phyloP scores from a whole-genome alignment of 2,888 invertebrate species.

The Allolobophora icterica region DNA sequence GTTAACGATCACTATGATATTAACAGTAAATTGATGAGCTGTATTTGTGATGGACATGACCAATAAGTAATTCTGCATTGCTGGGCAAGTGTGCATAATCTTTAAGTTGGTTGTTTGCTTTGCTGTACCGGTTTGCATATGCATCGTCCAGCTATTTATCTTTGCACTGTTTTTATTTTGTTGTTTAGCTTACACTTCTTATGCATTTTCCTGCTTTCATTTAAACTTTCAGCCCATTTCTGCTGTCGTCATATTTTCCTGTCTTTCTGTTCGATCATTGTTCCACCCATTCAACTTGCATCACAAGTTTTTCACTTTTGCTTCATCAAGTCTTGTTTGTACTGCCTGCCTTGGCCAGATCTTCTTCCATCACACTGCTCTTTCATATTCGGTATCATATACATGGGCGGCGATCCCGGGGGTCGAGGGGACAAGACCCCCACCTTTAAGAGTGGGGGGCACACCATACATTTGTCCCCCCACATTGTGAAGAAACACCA shows the following conservation, averaged over 20 bases:
- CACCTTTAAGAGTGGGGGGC: too few relatives aligned
- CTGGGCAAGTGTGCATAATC: neutral
- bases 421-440: too few relatives aligned
- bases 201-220: slow-evolving; percentile 17
- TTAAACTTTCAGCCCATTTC: neutral
- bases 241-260: neutral
- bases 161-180: neutral
- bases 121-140: neutral
- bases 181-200: neutral
- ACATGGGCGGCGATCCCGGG: too few relatives aligned
- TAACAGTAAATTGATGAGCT: slow-evolving; percentile 3
- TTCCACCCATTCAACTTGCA: neutral
- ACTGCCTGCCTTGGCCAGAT: neutral
- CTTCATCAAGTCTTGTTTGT: neutral
- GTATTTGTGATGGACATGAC: slow-evolving; percentile 1
- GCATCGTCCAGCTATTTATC: neutral
- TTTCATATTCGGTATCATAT: neutral
- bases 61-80: neutral
- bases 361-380: neutral
- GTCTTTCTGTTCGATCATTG: neutral
- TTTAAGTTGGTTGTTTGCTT: neutral
- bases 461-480: too few relatives aligned
- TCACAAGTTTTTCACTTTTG: neutral
- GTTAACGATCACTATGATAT: neutral
- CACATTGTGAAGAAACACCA: too few relatives aligned